Evolutionary conservation across 2,113 vertebrate species (phyloP), one percentile per base, ranked within the genome.

Genomic region (Isichthys henryi): DNA sequence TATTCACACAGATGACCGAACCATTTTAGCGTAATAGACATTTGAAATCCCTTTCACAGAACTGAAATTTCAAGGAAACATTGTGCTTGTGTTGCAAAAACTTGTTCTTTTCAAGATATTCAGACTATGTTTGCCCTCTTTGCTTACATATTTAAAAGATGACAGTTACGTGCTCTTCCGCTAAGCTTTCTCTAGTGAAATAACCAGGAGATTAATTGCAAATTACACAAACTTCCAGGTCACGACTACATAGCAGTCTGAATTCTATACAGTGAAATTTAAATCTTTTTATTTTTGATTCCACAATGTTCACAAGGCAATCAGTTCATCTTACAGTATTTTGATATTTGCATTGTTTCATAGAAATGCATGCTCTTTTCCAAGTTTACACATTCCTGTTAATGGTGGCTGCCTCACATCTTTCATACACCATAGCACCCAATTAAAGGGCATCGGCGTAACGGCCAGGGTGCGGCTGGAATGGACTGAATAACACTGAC

Each of bases 191-290:
- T 84, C 88, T 89, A 58, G 74, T 82, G 74, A 80, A 70, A 89
- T 17, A 83, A 35, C 88, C 21, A 13, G 48, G 27, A 83, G 88
- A 89, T 89, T 89, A 56, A 89, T 89, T 84, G n/a, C 27, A 89
- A 89, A 84, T 83, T 84, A 83, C 21, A 84, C 11, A 43, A 43
- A 39, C 88, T 56, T 56, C 88, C 23, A 9, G 53, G 88, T 53
- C 48, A 56, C 27, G 70, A 43, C 88, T 45, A 50, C 45, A 19
- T 35, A 43, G 50, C 9, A 31, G 31, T 15, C 39, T 56, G 48
- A 89, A 89, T 77, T 50, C 56, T 11, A 45, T 56, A 83, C 52
- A 21, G 23, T 45, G 21, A 19, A 43, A 83, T 27, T 89, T 17
- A 27, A 23, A 88, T 80, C 27, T 27, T 56, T 39, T 88, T 46